Base-by-base conservation (phyloP, 2,113 vertebrate genomes). In the Siniperca knerii region DNA sequence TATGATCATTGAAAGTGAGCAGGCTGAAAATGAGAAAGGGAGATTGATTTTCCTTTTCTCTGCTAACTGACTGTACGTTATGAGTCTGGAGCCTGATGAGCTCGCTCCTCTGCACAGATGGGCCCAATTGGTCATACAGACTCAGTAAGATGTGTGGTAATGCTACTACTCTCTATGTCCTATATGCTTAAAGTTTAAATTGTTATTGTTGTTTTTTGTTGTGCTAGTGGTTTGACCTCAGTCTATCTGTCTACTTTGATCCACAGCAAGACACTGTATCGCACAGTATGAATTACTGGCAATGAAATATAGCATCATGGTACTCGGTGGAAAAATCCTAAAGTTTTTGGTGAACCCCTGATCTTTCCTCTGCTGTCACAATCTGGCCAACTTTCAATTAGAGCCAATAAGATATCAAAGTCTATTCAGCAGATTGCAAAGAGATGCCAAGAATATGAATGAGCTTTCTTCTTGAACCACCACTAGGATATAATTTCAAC, bases 1-100 rank as follows among this genome's bases (percentile, higher is more conserved):
- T 91, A 87, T 75, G 83, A 94, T 88, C 87, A 83, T 85, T 48
- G 78, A 79, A 85, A 90, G 75, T 72, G 83, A 90, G 86, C 79
- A 2, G 83, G 25, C 71, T 87, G 84, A 75, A 91, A 90, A 92
- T 87, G 77, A 90, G 71, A 85, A 67, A 78, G 73, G 84, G 79
- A 89, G 86, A 90, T 88, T 81, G 87, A 76, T 88, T 86, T 90
- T 87, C 68, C 13, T 81, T 77, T 81, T 42, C 33, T 29, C 79
- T 74, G 72, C 73, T 48, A 71, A 84, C 78, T 15, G 11, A 77
- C 64, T 82, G 55, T 73, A 55, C 55, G 21, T 80, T 87, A 81
- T 65, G 80, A 90, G 77, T 50, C 73, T 61, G 2, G 70, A 76
- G 87, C 62, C 69, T 79, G 86, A 85, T 80, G 87, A 87, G 89